phyloP scores from a whole-genome alignment of 2,797 vertebrate genomes.

The Taenioides sp. region DNA sequence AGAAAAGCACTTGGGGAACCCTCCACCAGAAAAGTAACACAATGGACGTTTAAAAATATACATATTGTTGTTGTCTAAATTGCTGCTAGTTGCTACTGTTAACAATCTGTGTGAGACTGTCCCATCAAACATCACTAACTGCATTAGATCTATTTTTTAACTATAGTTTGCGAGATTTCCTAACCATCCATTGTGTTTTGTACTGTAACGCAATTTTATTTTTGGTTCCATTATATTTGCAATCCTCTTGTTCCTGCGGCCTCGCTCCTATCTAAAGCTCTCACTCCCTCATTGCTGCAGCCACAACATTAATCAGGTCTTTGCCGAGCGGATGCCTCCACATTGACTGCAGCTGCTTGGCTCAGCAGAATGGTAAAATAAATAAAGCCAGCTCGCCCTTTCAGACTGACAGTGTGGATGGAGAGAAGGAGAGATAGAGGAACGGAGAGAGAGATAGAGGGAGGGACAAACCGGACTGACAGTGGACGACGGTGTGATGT shows the following conservation, averaged over 20 bases:
- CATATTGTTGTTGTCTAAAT: no score
- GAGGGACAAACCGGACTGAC: conserved; percentile 21
- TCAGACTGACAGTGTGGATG: conserved; percentile 27
- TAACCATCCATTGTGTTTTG: not conserved
- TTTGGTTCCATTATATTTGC: not conserved
- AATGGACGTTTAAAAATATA: no score
- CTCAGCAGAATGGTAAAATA: conserved; percentile 67
- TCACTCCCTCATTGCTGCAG: conserved; percentile 44
- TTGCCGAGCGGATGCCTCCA: conserved; percentile 52
- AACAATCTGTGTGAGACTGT: no score
- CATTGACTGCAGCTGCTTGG: conserved; percentile 57
- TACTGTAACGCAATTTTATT: not conserved
- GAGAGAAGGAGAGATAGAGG: conserved; percentile 23
- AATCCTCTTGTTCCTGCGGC: not conserved
- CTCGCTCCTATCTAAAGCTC: conserved; percentile 36
- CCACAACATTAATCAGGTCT: conserved; percentile 67
- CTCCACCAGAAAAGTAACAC: no score
- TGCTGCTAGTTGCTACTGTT: no score
- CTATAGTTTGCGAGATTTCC: not conserved
- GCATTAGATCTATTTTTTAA: no score
- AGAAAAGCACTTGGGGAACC: no score
- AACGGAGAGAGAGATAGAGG: conserved; percentile 13
- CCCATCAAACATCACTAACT: no score
- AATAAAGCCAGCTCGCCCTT: conserved; percentile 43
- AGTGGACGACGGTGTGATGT: conserved; percentile 10